Conservation (phyloP, 2,888 invertebrate genomes). For the Tortricodes alternella region DNA sequence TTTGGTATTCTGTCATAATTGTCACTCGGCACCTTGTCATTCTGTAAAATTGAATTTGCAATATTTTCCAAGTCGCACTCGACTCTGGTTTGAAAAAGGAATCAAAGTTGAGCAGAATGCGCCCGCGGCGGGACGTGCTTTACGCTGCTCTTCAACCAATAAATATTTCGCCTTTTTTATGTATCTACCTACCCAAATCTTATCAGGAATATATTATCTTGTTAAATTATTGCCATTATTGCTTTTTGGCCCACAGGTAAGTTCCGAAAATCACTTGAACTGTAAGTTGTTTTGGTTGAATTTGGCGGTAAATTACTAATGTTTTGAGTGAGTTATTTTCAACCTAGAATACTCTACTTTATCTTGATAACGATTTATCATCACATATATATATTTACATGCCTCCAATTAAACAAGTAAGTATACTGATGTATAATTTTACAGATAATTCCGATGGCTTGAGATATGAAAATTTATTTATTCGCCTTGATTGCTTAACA, state of each 20-base stretch:
- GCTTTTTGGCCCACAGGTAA: too few species aligned
- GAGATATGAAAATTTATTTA: constrained; percentile 34
- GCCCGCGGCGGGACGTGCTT: background rate
- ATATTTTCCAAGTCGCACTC: constrained; percentile 46
- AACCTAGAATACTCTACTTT: too few species aligned
- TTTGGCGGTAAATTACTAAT: too few species aligned
- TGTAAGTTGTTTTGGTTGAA: too few species aligned
- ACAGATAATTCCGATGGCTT: constrained; percentile 16
- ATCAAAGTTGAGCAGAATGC: constrained; percentile 36
- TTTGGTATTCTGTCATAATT: constrained; percentile 4
- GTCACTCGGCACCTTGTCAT: constrained; percentile 36
- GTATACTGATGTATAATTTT: constrained; percentile 7
- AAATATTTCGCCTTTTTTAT: constrained; percentile 11
- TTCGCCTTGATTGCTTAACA: constrained; percentile 37
- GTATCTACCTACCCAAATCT: too few species aligned
- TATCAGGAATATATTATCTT: too few species aligned
- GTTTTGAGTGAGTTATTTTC: too few species aligned
- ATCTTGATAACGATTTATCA: too few species aligned
- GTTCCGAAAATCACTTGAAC: too few species aligned
- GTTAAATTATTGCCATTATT: too few species aligned
- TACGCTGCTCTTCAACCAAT: background rate
- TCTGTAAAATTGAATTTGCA: constrained; percentile 49
- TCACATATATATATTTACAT: too few species aligned
- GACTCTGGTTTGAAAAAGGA: constrained; percentile 44
- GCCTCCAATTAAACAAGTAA: background rate